Base-by-base conservation (phyloP, 2,113 vertebrate species). In the Neodontobutis hainanensis region DNA sequence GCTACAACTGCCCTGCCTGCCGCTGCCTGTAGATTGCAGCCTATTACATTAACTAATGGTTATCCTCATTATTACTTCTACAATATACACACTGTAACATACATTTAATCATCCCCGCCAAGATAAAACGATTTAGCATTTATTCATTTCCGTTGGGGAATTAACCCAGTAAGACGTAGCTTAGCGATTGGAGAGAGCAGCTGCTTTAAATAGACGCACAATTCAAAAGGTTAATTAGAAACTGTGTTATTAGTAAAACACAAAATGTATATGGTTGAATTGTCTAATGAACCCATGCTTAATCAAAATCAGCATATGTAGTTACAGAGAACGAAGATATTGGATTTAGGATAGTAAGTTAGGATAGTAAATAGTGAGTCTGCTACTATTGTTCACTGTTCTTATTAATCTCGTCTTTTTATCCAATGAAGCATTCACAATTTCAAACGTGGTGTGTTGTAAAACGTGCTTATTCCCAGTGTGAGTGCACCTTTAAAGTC, bases 31-130 rank as follows among this genome's bases (percentile, higher is more conserved):
- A 44, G 52, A 70, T 56, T 27, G 19, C 11, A 61, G 36, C 58
- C 45, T 48, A 43, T 74, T 77, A 72, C 73, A 85, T 85, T 65
- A 77, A 40, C 70, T 82, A 80, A 79, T 77, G 73, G 35, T 69
- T 36, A 64, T 49, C 19, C 57, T 55, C 53, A 66, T 65, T 56
- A 52, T 55, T 59, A 61, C 52, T 53, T 49, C 34, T 52, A 51
- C 42, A 71, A 56, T 42, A 48, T 40, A 45, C 8, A 34, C 11
- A 34, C 71, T 79, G 55, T 19, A 57, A 65, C 56, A 64, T 60
- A 51, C 62, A 68, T 71, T 68, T 56, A 70, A 85, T 79, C 66
- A 74, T 68, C 50, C 4, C 14, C 45, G 10, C 15, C 65, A 7
- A 35, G 47, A 65, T 50, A 56, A 56, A 27, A 62, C 16, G 10